A percentile compares a stretch with the other conserved stretches of the same genome.
These are phyloP conservation scores for Sitta europaea DNA, from an alignment of 2,113 vertebrate genomes.

Conservation along the genomic window DNA sequence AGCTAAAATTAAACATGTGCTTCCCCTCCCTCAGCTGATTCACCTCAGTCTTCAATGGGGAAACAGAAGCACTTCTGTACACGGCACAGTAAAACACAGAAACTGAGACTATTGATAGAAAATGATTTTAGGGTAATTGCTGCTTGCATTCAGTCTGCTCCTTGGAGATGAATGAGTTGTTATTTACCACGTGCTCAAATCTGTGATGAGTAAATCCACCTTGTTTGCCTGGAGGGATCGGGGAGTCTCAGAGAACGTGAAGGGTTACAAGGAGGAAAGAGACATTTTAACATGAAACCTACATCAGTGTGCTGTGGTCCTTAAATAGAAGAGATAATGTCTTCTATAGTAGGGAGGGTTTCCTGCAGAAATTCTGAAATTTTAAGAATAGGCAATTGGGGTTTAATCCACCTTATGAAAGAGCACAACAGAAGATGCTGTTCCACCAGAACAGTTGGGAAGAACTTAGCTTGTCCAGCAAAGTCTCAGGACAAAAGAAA, in stretches of 20 bases:
- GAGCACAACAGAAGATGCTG: background rate
- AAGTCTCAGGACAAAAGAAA: background rate
- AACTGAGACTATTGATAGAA: background rate
- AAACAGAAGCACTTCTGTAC: background rate
- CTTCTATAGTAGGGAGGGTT: background rate
- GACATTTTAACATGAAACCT: background rate
- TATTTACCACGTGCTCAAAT: background rate
- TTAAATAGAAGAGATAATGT: background rate
- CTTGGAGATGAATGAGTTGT: background rate
- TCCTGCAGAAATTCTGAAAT: background rate
- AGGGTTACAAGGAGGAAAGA: background rate
- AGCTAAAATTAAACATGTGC: background rate
- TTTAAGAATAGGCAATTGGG: background rate
- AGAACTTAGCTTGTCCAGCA: background rate
- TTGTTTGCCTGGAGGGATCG: background rate
- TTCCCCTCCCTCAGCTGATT: background rate
- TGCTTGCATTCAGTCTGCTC: background rate
- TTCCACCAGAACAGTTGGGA: background rate
- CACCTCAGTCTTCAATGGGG: background rate
- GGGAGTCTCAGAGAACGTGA: rapidly evolving
- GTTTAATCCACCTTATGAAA: background rate
- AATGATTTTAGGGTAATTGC: background rate
- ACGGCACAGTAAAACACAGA: background rate
- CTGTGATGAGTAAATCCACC: background rate
- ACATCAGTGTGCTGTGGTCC: background rate